Conservation (phyloP, 1,140 invertebrate species). For the Nephila pilipes region DNA sequence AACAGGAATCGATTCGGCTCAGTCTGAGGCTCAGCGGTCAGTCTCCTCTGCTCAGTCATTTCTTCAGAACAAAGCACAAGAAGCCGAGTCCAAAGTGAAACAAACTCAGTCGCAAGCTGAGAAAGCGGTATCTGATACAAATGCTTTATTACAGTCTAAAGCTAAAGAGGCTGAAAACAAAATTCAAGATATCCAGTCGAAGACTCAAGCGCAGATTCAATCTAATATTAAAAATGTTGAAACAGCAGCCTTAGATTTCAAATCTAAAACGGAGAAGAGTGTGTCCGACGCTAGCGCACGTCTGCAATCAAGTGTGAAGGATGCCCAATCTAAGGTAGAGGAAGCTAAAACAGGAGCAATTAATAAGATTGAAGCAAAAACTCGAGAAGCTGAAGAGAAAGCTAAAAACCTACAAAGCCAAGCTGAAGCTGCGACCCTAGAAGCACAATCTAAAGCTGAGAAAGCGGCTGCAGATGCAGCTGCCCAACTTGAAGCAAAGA, state of each 20-base stretch:
- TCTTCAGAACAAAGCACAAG: constrained; percentile 55
- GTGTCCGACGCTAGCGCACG: constrained; percentile 4
- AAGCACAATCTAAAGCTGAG: constrained; percentile 45
- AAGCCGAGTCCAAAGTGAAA: constrained; percentile 59
- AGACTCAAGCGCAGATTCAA: constrained; percentile 34
- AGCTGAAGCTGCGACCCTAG: constrained; percentile 7
- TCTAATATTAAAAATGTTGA: constrained; percentile 58
- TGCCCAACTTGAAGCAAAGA: constrained; percentile 30
- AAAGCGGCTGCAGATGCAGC: constrained; percentile 20
- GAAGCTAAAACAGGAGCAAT: constrained; percentile 19
- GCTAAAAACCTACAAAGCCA: constrained; percentile 11
- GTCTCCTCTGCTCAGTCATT: constrained; percentile 42
- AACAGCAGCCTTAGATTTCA: constrained; percentile 41
- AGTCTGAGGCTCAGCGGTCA: constrained; percentile 32
- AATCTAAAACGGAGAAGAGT: constrained; percentile 29
- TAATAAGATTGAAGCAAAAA: neutral
- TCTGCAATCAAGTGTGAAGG: neutral
- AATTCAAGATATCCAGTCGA: constrained; percentile 40
- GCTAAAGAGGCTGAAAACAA: constrained; percentile 63
- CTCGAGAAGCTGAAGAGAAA: constrained; percentile 42
- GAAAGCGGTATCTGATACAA: constrained; percentile 46
- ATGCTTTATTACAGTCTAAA: constrained; percentile 45
- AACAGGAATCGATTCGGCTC: constrained; percentile 21
- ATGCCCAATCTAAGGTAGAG: constrained; percentile 36
- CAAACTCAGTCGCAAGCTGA: constrained; percentile 53